A percentile compares a stretch with the other conserved stretches of the same genome.
phyloP scores from a whole-genome alignment of 2,113 vertebrate genomes.

The Thinocorus orbignyianus region DNA sequence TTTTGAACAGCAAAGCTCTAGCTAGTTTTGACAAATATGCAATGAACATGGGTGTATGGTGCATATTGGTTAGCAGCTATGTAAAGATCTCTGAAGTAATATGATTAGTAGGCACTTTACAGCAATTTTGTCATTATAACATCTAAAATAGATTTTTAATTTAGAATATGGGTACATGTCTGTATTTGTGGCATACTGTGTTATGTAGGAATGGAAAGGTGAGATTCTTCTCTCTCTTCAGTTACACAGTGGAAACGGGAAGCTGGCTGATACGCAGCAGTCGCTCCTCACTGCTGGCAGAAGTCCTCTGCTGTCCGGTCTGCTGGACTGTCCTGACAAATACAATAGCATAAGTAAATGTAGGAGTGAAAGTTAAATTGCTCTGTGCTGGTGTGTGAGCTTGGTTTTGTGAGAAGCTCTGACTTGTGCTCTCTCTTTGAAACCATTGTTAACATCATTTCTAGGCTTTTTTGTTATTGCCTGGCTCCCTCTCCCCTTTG shows the following conservation, averaged over 20 bases:
- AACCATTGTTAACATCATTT: background rate
- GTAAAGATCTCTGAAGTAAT: background rate
- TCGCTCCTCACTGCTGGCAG: background rate
- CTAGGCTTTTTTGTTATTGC: background rate
- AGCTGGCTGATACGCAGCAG: background rate
- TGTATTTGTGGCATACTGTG: background rate
- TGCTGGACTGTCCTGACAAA: background rate
- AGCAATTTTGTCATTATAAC: background rate
- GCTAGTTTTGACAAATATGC: background rate
- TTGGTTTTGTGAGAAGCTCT: background rate
- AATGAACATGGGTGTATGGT: background rate
- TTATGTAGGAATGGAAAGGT: background rate
- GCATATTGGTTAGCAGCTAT: background rate
- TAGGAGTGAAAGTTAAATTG: background rate
- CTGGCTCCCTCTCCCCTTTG: background rate
- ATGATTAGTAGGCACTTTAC: background rate
- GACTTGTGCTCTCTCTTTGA: background rate
- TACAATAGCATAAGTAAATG: background rate
- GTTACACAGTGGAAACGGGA: background rate
- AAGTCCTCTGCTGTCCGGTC: background rate
- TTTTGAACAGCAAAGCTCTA: background rate
- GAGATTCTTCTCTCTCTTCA: background rate
- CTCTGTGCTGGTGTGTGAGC: rapidly evolving
- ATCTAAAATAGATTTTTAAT: background rate
- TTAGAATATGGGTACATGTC: rapidly evolving